phyloP scores from a whole-genome alignment of 2,797 vertebrate species.

The Coendou prehensilis region DNA sequence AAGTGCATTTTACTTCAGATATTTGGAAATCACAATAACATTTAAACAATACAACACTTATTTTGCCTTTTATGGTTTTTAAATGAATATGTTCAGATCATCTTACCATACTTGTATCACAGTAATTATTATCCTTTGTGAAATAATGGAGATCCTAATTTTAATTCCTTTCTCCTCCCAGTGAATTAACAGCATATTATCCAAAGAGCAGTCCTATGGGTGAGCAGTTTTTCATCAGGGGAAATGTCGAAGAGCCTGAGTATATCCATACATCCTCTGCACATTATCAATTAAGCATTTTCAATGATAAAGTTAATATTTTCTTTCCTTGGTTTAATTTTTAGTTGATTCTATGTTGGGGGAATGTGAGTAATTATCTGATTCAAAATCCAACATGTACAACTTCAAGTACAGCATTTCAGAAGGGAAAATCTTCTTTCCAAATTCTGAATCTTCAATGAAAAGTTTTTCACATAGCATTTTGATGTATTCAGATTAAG shows the following conservation, averaged over 20 bases:
- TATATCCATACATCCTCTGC: neutral
- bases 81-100: neutral
- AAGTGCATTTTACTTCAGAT: neutral
- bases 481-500: neutral
- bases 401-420: neutral
- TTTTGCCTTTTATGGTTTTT: neutral
- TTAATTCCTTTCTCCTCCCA: neutral
- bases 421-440: neutral
- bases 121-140: neutral
- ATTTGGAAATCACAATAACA: neutral
- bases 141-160: neutral
- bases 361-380: neutral
- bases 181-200: neutral
- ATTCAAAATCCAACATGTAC: neutral
- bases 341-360: neutral
- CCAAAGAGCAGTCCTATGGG: no score
- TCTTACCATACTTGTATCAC: neutral
- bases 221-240: neutral
- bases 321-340: neutral
- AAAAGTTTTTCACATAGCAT: neutral
- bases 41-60: neutral
- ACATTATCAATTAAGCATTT: neutral
- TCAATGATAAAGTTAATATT: neutral
- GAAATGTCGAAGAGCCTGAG: neutral
- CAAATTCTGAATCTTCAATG: neutral